Base-by-base conservation (phyloP, 2,797 vertebrate genomes). In the Cottoperca gobio region DNA sequence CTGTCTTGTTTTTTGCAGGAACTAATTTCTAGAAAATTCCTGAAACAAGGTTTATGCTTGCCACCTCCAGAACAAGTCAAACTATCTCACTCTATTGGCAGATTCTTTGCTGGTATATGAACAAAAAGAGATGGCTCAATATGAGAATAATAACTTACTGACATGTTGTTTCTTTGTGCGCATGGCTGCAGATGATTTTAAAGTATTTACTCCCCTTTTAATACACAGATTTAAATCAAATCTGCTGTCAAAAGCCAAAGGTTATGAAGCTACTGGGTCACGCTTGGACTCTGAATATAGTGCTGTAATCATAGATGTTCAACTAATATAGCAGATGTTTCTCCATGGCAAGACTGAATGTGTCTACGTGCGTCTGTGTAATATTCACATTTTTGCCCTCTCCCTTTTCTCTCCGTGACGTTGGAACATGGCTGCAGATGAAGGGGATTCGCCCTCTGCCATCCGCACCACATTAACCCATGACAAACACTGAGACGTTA, bases 271-370 rank as follows among this genome's bases (percentile, higher is more conserved):
- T 71, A 61, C 76, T 53, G 58, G 55, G 77, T 81, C 69, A 59
- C 54, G 53, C 19, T 72, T 48, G 21, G 19, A 63, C 57, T 61
- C 60, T 79, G 65, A 78, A 76, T 76, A 75, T 72, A 73, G 61
- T 66, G 48, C 76, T 75, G 63, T 81, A 82, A 80, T 85, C 80
- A 82, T 50, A 87, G 73, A 59, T 70, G 73, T 68, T 49, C 1
- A 73, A 78, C 50, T 64, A 68, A 72, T 73, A 35, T 8, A 83
- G 52, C 80, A 86, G 85, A 83, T 82, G 78, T 79, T 84, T 81
- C 58, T 45, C 70, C 23, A 16, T 49, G 64, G 69, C 52, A 10
- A 13, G 67, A 14, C 53, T 68, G 14, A 67, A 50, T 65, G 71
- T 79, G 40, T 59, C 13, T 65, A 9, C 78, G 48, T 46, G 42